These are phyloP conservation scores for Caerostris extrusa DNA, from an alignment of 1,140 invertebrate species.

Conservation along the genomic window DNA sequence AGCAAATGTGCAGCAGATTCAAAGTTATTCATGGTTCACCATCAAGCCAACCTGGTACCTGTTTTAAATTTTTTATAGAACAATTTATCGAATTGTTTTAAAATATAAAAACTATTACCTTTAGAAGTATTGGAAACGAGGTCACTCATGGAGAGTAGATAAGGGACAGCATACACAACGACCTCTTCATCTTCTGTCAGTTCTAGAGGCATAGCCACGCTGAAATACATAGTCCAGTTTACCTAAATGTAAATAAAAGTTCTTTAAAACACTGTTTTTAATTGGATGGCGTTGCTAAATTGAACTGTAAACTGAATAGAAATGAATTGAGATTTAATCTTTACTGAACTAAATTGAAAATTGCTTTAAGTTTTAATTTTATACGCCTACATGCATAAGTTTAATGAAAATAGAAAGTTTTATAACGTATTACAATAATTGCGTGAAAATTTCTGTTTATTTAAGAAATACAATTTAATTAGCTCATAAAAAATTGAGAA, in stretches of 20 bases:
- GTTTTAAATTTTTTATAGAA: too few species aligned
- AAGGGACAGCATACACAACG: slow-evolving; percentile 88
- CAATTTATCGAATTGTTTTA: too few species aligned
- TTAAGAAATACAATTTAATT: too few species aligned
- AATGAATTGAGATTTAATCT: background rate
- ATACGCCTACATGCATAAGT: too few species aligned
- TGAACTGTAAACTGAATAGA: background rate
- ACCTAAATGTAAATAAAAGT: slow-evolving; percentile 83
- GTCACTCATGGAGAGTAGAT: slow-evolving; percentile 83
- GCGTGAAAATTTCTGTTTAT: background rate
- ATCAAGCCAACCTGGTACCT: too few species aligned
- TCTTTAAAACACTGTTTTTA: background rate
- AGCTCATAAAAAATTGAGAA: too few species aligned
- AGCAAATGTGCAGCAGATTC: too few species aligned
- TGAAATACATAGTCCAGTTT: slow-evolving; percentile 89
- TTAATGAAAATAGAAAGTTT: too few species aligned
- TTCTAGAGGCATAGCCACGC: slow-evolving; percentile 86
- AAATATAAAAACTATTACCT: slow-evolving; percentile 76
- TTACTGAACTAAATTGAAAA: background rate
- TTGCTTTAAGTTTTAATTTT: background rate
- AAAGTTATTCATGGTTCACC: too few species aligned
- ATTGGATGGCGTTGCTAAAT: background rate
- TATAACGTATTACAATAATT: background rate
- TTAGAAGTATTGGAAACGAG: slow-evolving; percentile 81
- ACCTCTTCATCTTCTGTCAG: slow-evolving; percentile 86